Conservation (phyloP, 2,113 vertebrate genomes). For the Maccullochella peelii region DNA sequence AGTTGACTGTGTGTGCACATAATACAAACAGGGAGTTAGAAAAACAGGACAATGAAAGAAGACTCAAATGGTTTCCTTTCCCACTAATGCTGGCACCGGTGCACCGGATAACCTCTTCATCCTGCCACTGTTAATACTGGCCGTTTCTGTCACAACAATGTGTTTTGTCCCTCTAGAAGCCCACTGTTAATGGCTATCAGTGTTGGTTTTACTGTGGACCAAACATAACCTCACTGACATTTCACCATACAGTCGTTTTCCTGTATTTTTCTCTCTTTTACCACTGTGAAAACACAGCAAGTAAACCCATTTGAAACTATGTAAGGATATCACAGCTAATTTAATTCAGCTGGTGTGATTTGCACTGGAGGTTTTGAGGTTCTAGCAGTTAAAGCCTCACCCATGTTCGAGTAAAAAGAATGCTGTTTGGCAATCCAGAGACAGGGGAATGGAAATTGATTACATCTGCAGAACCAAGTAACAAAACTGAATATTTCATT, state of each 20-base stretch:
- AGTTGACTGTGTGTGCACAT: background rate
- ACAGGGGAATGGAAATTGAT: constrained; percentile 55
- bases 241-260: constrained; percentile 23
- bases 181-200: constrained; percentile 10
- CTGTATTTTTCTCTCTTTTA: constrained; percentile 12
- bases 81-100: background rate
- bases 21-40: background rate
- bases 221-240: constrained; percentile 17
- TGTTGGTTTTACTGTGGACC: background rate
- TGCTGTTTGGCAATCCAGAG: constrained; percentile 42
- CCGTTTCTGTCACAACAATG: constrained; percentile 2
- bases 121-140: constrained; percentile 44
- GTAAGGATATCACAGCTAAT: constrained; percentile 56
- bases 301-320: constrained; percentile 29
- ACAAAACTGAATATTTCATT: constrained; percentile 48
- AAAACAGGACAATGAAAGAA: constrained; percentile 29
- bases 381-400: constrained; percentile 26
- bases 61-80: constrained; percentile 46
- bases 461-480: constrained; percentile 49
- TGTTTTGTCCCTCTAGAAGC: constrained; percentile 1
- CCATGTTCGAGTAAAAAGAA: constrained; percentile 48
- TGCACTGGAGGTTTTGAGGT: constrained; percentile 32
- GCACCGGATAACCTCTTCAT: constrained; percentile 57
- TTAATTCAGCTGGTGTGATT: constrained; percentile 48
- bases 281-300: constrained; percentile 32